Percentiles rank a stretch among this genome's conserved stretches.
phyloP scores from a whole-genome alignment of 2,888 invertebrate genomes.

The Ophion slaviceki region DNA sequence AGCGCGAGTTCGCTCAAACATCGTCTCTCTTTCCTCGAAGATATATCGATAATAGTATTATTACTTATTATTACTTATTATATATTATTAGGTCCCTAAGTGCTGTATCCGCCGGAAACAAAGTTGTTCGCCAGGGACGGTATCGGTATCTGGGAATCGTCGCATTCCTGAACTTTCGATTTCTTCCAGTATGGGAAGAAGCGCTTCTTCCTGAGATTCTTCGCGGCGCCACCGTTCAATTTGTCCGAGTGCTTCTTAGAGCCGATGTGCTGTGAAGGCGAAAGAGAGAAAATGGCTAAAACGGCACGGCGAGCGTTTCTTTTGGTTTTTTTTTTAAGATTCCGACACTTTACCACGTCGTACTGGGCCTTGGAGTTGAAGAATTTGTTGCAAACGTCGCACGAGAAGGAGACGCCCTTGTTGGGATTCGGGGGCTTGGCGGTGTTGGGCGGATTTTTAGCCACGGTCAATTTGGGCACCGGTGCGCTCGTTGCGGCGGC shows the following conservation, averaged over 20 bases:
- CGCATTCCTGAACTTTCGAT: slow-evolving; percentile 38
- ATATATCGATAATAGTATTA: background rate
- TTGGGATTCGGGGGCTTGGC: slow-evolving; percentile 45
- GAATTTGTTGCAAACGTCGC: slow-evolving; percentile 80
- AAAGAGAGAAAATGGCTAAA: background rate
- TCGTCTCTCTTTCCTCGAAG: background rate
- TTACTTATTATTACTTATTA: background rate
- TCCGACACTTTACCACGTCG: slow-evolving; percentile 76
- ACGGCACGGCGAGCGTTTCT: background rate
- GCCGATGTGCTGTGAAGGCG: slow-evolving; percentile 77
- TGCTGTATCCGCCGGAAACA: slow-evolving; percentile 76
- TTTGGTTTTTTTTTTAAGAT: background rate
- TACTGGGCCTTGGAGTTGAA: slow-evolving; percentile 81
- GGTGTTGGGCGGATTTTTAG: background rate
- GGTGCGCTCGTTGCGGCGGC: slow-evolving; percentile 21
- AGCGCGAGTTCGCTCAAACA: background rate
- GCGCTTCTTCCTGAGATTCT: slow-evolving; percentile 74
- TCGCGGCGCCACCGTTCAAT: slow-evolving; percentile 73
- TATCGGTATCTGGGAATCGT: slow-evolving; percentile 49
- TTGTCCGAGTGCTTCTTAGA: slow-evolving; percentile 81
- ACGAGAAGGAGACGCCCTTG: slow-evolving; percentile 74
- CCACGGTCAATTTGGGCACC: background rate
- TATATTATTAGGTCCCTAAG: slow-evolving; percentile 16
- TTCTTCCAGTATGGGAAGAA: slow-evolving; percentile 69
- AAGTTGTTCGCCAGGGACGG: slow-evolving; percentile 76